Conservation (phyloP, 1,140 invertebrate genomes). For the Penaeus japonicus region DNA sequence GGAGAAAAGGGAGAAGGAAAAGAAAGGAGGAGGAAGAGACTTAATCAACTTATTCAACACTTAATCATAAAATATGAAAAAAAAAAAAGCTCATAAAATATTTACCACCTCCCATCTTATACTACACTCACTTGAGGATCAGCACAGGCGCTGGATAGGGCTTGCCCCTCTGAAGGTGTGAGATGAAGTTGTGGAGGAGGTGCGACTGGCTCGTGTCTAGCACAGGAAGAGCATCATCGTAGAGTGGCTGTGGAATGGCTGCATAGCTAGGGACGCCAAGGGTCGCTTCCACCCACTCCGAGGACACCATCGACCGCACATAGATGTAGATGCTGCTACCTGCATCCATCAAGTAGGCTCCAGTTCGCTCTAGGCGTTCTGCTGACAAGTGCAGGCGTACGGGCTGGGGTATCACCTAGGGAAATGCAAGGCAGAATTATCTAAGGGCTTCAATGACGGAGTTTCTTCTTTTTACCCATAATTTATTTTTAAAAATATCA, state of each 20-base stretch:
- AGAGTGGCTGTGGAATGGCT: slow-evolving; percentile 69
- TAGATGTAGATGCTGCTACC: slow-evolving; percentile 86
- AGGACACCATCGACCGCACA: slow-evolving; percentile 81
- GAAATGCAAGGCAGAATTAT: background rate
- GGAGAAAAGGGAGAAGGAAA: too few species aligned
- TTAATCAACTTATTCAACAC: too few species aligned
- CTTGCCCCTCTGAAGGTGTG: slow-evolving; percentile 74
- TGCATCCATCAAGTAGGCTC: slow-evolving; percentile 90
- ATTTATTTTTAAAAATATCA: too few species aligned
- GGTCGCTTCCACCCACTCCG: slow-evolving; percentile 76
- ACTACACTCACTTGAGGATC: slow-evolving; percentile 32
- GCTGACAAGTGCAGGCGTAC: slow-evolving; percentile 71
- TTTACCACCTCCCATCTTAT: too few species aligned
- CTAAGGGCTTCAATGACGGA: background rate
- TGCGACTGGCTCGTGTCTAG: slow-evolving; percentile 80
- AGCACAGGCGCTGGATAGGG: slow-evolving; percentile 30
- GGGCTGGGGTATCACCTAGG: slow-evolving; percentile 64
- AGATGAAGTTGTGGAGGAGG: slow-evolving; percentile 81
- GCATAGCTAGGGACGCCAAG: slow-evolving; percentile 67
- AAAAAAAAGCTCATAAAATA: too few species aligned
- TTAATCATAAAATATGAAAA: too few species aligned
- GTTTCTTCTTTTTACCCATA: background rate
- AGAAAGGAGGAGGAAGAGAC: too few species aligned
- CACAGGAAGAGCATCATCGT: slow-evolving; percentile 73
- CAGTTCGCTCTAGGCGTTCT: slow-evolving; percentile 82